A percentile compares a stretch with the other conserved stretches of the same genome.
These are phyloP conservation scores for Halcyon smyrnensis DNA, from an alignment of 2,797 vertebrate species.

Conservation along the genomic window DNA sequence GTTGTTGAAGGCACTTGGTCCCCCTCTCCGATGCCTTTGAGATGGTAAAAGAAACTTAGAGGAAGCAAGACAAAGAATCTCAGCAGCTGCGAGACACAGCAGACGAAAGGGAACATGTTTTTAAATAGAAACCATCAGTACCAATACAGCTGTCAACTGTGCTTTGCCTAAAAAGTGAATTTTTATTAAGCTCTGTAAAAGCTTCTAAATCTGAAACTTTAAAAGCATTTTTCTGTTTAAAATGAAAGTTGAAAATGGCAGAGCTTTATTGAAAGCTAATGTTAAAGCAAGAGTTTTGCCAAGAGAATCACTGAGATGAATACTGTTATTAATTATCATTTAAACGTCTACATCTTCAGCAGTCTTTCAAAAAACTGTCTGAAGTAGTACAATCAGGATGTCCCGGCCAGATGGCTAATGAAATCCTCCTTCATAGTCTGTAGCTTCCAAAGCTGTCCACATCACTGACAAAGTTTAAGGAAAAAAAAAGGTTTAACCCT, in stretches of 20 bases:
- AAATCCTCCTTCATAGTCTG: background rate
- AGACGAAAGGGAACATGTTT: background rate
- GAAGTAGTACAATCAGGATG: background rate
- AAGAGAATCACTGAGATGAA: background rate
- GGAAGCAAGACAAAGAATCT: background rate
- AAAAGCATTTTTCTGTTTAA: background rate
- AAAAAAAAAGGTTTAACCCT: background rate
- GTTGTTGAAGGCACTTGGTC: background rate
- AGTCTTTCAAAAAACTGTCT: background rate
- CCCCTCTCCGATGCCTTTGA: background rate
- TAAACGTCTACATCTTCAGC: background rate
- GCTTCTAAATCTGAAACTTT: background rate
- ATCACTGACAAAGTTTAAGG: background rate
- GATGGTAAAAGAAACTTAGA: background rate
- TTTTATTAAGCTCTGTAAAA: slow-evolving; percentile 28
- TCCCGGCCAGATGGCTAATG: background rate
- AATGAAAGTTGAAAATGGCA: background rate
- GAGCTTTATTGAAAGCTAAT: slow-evolving; percentile 3
- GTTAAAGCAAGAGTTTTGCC: background rate
- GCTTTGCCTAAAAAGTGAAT: background rate
- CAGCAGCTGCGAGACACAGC: background rate
- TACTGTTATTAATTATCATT: background rate
- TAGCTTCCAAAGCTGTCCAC: background rate
- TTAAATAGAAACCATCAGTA: slow-evolving; percentile 13
- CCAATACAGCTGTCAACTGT: background rate